Evolutionary conservation across 2,113 vertebrate genomes (phyloP).

Genomic region (Paratilapia polleni): DNA sequence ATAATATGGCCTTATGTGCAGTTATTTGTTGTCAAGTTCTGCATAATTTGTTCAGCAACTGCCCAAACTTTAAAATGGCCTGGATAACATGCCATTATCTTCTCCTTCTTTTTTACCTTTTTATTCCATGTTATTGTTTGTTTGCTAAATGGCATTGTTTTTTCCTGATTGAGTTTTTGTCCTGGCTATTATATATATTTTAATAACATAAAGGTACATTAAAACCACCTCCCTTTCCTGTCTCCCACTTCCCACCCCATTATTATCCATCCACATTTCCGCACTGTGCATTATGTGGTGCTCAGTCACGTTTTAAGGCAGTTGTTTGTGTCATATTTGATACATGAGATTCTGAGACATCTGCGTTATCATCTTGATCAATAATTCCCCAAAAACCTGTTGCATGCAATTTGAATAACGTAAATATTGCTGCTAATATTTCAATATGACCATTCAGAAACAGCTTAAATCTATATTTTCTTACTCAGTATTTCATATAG

Average conservation of each 20-base stretch:
- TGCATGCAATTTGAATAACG: not conserved
- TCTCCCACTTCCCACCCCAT: not conserved
- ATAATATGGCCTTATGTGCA: not conserved
- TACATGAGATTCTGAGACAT: not conserved
- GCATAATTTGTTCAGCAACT: not conserved
- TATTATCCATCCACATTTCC: not conserved
- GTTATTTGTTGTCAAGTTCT: not conserved
- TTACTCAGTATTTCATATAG: not conserved
- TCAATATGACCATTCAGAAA: not conserved
- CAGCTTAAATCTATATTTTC: not conserved
- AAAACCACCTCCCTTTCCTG: too few species aligned
- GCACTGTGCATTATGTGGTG: not conserved
- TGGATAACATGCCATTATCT: not conserved
- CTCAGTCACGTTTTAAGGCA: not conserved
- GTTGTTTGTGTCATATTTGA: not conserved
- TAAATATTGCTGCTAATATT: conserved; percentile 1
- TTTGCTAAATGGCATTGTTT: not conserved
- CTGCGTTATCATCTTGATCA: not conserved
- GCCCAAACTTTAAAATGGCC: not conserved
- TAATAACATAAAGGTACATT: not conserved
- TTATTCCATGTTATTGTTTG: not conserved
- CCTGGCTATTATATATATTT: not conserved
- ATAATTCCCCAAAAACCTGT: not conserved
- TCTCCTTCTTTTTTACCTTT: not conserved
- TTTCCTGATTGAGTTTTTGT: not conserved